A percentile compares a stretch with the other conserved stretches of the same genome.
These are phyloP conservation scores for Catharus fuscescens DNA, from an alignment of 2,113 vertebrate species.

Conservation along the genomic window DNA sequence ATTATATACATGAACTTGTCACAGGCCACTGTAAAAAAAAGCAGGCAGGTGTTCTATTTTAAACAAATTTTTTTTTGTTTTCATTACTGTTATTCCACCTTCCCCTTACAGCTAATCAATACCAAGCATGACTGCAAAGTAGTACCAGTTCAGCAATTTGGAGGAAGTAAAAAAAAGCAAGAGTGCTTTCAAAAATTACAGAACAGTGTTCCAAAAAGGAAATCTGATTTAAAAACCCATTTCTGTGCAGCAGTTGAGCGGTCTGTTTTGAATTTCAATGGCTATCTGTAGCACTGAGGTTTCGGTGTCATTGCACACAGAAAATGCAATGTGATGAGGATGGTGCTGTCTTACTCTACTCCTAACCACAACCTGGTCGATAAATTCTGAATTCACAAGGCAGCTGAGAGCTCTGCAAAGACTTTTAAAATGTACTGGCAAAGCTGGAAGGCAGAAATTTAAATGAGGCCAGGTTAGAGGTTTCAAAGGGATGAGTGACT, in stretches of 20 bases:
- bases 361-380: constrained; percentile 1
- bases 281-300: not conserved
- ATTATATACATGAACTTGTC: constrained; percentile 28
- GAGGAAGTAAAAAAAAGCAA: not conserved
- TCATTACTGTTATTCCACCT: not conserved
- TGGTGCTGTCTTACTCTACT: not conserved
- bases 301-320: not conserved
- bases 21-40: not conserved
- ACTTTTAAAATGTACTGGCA: constrained; percentile 42
- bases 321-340: not conserved
- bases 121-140: not conserved
- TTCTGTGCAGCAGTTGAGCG: not conserved
- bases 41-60: not conserved
- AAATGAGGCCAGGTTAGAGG: constrained; percentile 26
- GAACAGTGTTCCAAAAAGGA: not conserved
- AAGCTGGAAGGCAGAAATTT: constrained; percentile 28
- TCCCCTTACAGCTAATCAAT: not conserved
- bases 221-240: constrained; percentile 5
- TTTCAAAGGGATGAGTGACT: constrained; percentile 40
- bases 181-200: not conserved
- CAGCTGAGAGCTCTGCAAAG: constrained; percentile 16
- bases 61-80: not conserved
- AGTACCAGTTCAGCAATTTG: not conserved
- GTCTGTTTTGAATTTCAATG: constrained; percentile 19
- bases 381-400: constrained; percentile 41